Percentiles rank a stretch among this genome's conserved stretches.
These are phyloP conservation scores for Oophaga sylvatica DNA, from an alignment of 2,797 vertebrate species.

Conservation along the genomic window DNA sequence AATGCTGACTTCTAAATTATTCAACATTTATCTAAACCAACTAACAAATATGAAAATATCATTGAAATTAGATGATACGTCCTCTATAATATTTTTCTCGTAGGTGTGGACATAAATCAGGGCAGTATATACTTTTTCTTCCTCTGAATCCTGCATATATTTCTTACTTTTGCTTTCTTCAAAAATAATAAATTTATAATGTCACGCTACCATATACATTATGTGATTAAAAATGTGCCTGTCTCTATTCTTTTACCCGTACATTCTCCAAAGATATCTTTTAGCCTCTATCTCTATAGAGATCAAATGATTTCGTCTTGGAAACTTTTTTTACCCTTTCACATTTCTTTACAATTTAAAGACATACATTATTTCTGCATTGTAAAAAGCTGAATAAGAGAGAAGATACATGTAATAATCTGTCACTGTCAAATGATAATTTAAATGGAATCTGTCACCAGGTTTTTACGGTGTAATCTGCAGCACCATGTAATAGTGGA, in stretches of 20 bases:
- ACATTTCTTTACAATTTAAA: slow-evolving; percentile 9
- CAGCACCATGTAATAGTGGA: no score
- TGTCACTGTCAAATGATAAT: slow-evolving; percentile 11
- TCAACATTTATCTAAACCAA: no score
- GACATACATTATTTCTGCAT: slow-evolving; percentile 23
- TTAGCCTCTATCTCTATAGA: not conserved
- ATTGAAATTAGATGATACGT: no score
- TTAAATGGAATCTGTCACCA: not conserved
- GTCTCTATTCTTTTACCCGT: not conserved
- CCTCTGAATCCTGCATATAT: not conserved
- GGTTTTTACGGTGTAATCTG: no score
- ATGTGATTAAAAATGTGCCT: not conserved
- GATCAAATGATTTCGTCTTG: slow-evolving; percentile 4
- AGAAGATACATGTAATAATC: slow-evolving; percentile 21
- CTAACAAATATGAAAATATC: no score
- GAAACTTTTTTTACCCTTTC: slow-evolving; percentile 1
- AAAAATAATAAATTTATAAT: not conserved
- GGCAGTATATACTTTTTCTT: not conserved
- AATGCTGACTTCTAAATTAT: no score
- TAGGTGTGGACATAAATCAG: not conserved
- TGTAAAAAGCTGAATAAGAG: not conserved
- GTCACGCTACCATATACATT: not conserved
- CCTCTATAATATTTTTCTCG: not conserved
- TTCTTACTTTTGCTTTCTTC: not conserved
- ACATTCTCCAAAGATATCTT: slow-evolving; percentile 13